phyloP scores from a whole-genome alignment of 2,797 vertebrate species.

The Telmatherina bonti region DNA sequence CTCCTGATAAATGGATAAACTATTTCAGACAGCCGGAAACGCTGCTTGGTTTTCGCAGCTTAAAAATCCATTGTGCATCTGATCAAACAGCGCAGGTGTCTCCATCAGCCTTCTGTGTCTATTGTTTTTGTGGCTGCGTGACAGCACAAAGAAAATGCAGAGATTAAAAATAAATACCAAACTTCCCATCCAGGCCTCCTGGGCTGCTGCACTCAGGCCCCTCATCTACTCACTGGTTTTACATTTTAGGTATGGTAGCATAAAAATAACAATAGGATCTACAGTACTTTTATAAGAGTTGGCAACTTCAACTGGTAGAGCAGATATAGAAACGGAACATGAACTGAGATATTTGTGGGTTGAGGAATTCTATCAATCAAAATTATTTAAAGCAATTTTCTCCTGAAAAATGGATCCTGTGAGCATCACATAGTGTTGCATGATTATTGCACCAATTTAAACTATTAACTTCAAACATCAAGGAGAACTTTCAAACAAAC shows the following conservation, averaged over 20 bases:
- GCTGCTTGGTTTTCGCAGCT: background rate
- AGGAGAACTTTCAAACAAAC: background rate
- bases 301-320: background rate
- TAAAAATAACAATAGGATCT: background rate
- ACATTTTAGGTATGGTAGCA: background rate
- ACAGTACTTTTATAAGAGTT: background rate
- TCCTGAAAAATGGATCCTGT: background rate
- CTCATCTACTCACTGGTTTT: background rate
- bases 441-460: background rate
- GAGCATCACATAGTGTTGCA: background rate
- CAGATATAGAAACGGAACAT: background rate
- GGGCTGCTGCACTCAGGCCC: background rate
- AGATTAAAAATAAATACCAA: conserved; percentile 1
- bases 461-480: background rate
- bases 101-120: conserved; percentile 2
- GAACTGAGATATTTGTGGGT: background rate
- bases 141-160: conserved; percentile 15
- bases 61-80: background rate
- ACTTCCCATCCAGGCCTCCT: background rate
- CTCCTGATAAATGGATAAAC: conserved; percentile 5
- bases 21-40: background rate
- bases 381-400: background rate
- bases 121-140: conserved; percentile 7
- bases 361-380: background rate
- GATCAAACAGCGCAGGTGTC: conserved; percentile 10